phyloP scores from a whole-genome alignment of 2,113 vertebrate species.

The Aegypius monachus region DNA sequence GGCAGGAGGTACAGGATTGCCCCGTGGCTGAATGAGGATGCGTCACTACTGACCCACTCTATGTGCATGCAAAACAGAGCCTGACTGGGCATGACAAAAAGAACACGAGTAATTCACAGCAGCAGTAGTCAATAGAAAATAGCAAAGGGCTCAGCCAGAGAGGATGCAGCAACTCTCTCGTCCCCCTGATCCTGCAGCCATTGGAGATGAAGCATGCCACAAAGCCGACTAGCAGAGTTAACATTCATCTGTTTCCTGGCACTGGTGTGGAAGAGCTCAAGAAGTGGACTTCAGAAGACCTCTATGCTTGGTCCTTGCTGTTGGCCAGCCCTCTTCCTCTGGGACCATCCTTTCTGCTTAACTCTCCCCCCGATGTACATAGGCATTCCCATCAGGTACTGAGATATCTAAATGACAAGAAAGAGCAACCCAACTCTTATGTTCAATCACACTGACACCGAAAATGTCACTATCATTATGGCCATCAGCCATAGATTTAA shows the following conservation, averaged over 20 bases:
- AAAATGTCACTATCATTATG: background rate
- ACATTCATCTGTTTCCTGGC: background rate
- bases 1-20: background rate
- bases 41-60: background rate
- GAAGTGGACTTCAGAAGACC: background rate
- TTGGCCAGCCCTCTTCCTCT: background rate
- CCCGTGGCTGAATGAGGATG: background rate
- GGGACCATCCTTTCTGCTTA: background rate
- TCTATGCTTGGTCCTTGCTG: background rate
- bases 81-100: background rate
- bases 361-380: fast-evolving
- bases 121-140: background rate
- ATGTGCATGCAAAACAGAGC: background rate
- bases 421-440: background rate
- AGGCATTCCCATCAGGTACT: background rate
- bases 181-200: background rate
- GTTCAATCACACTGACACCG: background rate
- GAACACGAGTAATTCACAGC: fast-evolving
- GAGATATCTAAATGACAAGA: background rate
- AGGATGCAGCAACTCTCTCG: background rate
- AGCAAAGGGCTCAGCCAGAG: background rate
- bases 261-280: background rate
- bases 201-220: fast-evolving
- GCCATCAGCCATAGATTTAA: background rate
- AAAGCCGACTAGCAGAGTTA: background rate